These are phyloP conservation scores for Columbina picui DNA, from an alignment of 2,113 vertebrate genomes.

Conservation along the genomic window DNA sequence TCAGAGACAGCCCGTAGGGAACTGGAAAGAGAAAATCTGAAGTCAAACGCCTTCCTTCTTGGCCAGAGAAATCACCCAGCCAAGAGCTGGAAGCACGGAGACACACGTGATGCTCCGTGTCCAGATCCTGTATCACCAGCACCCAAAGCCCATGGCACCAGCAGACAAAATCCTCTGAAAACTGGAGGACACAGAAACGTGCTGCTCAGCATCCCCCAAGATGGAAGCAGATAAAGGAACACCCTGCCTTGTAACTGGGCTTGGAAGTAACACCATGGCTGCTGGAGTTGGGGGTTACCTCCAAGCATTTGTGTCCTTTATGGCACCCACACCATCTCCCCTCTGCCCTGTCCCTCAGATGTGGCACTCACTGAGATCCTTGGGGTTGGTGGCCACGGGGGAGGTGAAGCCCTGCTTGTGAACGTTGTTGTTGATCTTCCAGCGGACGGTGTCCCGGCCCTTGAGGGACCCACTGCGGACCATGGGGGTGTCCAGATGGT, in stretches of 20 bases:
- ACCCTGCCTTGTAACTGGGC: not conserved
- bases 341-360: rapidly evolving
- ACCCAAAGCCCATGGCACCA: not conserved
- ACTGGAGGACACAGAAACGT: not conserved
- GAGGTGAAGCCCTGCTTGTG: conserved; percentile 78
- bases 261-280: not conserved
- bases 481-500: conserved; percentile 93
- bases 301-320: not conserved
- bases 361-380: conserved; percentile 83
- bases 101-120: rapidly evolving
- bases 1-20: conserved; percentile 87
- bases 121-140: not conserved
- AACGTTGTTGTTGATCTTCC: conserved; percentile 94
- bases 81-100: not conserved
- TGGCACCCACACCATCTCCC: rapidly evolving
- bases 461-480: conserved; percentile 87
- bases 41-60: not conserved
- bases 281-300: not conserved
- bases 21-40: conserved; percentile 72
- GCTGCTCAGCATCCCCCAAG: not conserved
- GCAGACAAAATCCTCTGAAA: not conserved
- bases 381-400: conserved; percentile 75
- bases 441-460: conserved; percentile 87
- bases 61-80: not conserved
- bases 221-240: not conserved